phyloP scores from a whole-genome alignment of 2,888 invertebrate species.

The Pheosia tremula region DNA sequence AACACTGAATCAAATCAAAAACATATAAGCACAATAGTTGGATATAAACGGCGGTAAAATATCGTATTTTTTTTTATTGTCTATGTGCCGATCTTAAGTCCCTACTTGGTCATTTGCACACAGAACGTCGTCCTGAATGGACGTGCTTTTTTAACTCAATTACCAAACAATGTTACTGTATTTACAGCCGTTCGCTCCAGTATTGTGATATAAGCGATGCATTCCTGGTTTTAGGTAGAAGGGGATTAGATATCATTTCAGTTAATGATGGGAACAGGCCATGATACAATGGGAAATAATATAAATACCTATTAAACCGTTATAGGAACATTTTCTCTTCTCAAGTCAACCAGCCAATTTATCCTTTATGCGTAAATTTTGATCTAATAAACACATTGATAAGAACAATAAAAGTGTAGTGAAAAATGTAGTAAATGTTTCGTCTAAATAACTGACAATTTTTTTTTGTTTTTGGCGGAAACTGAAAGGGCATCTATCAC shows the following conservation, averaged over 20 bases:
- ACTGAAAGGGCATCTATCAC: constrained; percentile 1
- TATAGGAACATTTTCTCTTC: constrained; percentile 56
- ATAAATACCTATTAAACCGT: constrained; percentile 68
- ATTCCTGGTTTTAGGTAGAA: constrained; percentile 56
- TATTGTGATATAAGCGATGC: constrained; percentile 70
- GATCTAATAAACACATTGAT: constrained; percentile 57
- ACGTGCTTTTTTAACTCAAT: constrained; percentile 8
- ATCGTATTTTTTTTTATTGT: constrained; percentile 2
- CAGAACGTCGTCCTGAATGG: constrained; percentile 2
- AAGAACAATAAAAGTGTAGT: constrained; percentile 25
- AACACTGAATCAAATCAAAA: constrained; percentile 71
- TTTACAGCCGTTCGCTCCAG: constrained; percentile 19
- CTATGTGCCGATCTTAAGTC: background rate
- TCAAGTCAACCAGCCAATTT: constrained; percentile 56
- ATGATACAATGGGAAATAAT: constrained; percentile 71
- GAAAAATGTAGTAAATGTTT: constrained; percentile 17
- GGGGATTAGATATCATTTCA: constrained; percentile 52
- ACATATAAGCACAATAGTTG: constrained; percentile 40
- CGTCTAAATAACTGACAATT: constrained; percentile 11
- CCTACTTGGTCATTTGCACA: constrained; percentile 3
- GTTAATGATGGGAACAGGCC: constrained; percentile 76
- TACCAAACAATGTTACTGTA: constrained; percentile 15
- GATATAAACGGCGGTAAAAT: constrained; percentile 22
- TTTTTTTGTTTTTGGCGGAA: constrained; percentile 4
- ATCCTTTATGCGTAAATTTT: constrained; percentile 54